These are phyloP conservation scores for Dromiciops gliroides DNA, from an alignment of 2,113 vertebrate species.

Conservation along the genomic window DNA sequence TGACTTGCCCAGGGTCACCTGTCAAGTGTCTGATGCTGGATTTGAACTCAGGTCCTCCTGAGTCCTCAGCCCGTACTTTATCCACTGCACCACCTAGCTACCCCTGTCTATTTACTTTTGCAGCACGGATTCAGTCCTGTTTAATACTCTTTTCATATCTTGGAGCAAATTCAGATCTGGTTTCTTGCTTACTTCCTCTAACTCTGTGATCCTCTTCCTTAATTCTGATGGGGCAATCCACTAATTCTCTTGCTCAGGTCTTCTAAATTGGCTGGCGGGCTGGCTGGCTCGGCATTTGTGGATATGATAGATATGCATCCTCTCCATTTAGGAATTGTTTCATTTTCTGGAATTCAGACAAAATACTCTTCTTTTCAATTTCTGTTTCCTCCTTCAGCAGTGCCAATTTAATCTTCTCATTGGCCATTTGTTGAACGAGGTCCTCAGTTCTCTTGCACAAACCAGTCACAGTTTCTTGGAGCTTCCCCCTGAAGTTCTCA, in stretches of 20 bases:
- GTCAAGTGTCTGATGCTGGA: no score
- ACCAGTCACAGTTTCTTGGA: neutral
- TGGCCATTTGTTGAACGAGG: accelerated
- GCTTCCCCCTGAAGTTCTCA: neutral
- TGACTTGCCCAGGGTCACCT: no score
- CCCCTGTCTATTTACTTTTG: neutral
- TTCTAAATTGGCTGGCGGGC: neutral
- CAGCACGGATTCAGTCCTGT: neutral
- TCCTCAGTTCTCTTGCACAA: neutral
- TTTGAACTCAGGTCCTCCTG: no score
- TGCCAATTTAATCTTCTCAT: neutral
- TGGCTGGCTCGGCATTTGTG: neutral
- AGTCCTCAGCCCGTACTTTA: no score
- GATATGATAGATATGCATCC: neutral
- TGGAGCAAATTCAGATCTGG: neutral
- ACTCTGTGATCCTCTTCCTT: neutral
- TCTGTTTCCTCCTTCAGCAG: neutral
- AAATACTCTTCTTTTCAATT: neutral
- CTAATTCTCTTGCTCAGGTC: neutral
- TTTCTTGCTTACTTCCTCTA: neutral
- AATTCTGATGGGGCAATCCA: neutral
- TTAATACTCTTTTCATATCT: neutral
- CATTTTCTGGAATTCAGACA: neutral
- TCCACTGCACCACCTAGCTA: no score
- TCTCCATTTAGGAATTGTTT: neutral